Evolutionary conservation across 2,797 vertebrate species (phyloP).

Genomic region (Avahi laniger): DNA sequence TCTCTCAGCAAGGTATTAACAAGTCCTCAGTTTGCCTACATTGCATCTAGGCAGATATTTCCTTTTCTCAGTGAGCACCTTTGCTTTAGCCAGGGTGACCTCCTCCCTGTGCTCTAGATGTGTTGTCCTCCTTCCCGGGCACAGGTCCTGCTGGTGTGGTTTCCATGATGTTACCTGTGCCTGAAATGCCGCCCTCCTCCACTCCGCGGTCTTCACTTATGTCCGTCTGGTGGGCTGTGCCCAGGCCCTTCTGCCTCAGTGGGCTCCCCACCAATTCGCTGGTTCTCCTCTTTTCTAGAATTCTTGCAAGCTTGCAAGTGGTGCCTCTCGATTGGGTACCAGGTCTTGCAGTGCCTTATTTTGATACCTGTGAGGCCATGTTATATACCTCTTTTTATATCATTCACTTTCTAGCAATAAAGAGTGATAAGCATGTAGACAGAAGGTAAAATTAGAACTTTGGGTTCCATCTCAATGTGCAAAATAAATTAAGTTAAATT

Average conservation of each 20-base stretch:
- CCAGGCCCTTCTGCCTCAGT: not conserved
- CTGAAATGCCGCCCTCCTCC: not conserved
- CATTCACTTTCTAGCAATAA: not conserved
- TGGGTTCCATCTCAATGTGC: not conserved
- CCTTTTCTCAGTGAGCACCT: not conserved
- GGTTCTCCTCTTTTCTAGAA: not conserved
- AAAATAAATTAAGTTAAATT: not conserved
- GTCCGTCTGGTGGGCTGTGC: not conserved
- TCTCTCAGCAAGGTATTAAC: not conserved
- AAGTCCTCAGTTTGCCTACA: not conserved
- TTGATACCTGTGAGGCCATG: not conserved
- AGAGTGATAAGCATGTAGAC: not conserved
- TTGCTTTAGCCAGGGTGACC: not conserved
- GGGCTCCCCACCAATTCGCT: too few relatives aligned
- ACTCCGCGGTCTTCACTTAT: not conserved
- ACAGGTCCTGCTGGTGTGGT: not conserved
- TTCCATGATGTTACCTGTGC: not conserved
- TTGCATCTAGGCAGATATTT: not conserved
- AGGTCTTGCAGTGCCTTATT: not conserved
- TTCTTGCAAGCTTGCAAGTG: not conserved
- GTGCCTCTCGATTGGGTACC: not conserved
- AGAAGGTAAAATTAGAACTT: not conserved
- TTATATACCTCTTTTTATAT: not conserved
- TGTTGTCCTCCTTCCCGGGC: rapidly evolving
- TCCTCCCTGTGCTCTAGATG: not conserved